Evolutionary conservation across 2,797 vertebrate species (phyloP).

Genomic region (Chelon labrosus): DNA sequence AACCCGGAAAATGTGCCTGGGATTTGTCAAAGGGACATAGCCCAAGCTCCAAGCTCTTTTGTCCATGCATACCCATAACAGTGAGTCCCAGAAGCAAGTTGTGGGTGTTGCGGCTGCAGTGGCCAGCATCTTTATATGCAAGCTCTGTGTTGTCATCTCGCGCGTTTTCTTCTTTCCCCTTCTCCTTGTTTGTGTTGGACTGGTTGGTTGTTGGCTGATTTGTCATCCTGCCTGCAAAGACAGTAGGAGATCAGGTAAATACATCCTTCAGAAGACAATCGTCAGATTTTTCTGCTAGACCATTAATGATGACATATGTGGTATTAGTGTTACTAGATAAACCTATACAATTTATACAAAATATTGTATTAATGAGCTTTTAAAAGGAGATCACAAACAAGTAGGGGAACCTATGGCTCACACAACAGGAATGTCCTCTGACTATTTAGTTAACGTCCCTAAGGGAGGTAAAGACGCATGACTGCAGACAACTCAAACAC

Average conservation of each 20-base stretch:
- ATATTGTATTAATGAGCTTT: slow-evolving; percentile 1
- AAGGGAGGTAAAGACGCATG: slow-evolving; percentile 27
- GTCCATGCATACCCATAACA: slow-evolving; percentile 72
- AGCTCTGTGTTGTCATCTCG: slow-evolving; percentile 75
- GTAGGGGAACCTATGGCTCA: slow-evolving; percentile 20
- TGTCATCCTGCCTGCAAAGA: slow-evolving; percentile 82
- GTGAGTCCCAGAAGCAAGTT: slow-evolving; percentile 85
- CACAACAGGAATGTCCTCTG: slow-evolving; percentile 23
- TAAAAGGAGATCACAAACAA: slow-evolving; percentile 5
- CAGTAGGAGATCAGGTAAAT: not conserved
- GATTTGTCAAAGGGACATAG: not conserved
- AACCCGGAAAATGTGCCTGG: not conserved
- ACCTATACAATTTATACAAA: not conserved
- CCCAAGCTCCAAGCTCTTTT: not conserved
- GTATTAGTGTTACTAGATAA: not conserved
- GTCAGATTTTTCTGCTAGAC: not conserved
- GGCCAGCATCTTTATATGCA: slow-evolving; percentile 70
- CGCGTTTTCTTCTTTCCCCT: slow-evolving; percentile 63
- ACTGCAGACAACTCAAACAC: slow-evolving; percentile 49
- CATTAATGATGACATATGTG: not conserved
- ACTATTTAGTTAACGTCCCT: slow-evolving; percentile 37
- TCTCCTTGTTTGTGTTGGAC: slow-evolving; percentile 71
- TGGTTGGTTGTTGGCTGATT: slow-evolving; percentile 79
- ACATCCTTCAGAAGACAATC: not conserved
- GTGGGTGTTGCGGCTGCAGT: slow-evolving; percentile 82